These are phyloP conservation scores for Tyrannus savana DNA, from an alignment of 2,113 vertebrate genomes.

Conservation along the genomic window DNA sequence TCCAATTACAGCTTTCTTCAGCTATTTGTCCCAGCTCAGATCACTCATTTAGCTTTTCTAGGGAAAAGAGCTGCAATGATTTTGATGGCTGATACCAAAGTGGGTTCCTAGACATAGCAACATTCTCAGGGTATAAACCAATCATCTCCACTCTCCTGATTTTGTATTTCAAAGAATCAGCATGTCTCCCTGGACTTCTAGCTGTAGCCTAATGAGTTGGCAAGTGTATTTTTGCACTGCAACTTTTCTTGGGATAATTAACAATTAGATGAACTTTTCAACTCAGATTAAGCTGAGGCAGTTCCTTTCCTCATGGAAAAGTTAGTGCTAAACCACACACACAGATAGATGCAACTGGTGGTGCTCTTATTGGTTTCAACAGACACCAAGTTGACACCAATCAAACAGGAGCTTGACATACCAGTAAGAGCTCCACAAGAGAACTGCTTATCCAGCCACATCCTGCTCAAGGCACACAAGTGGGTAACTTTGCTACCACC, in stretches of 20 bases:
- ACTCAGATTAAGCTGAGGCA: neutral
- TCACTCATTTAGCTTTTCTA: neutral
- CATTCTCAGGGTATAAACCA: neutral
- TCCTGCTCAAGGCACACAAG: neutral
- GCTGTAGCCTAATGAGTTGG: conserved; percentile 4
- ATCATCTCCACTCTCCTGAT: neutral
- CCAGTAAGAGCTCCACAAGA: neutral
- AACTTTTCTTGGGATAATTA: conserved; percentile 17
- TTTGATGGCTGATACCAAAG: neutral
- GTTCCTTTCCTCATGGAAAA: neutral
- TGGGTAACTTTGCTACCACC: neutral
- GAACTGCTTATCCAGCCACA: neutral
- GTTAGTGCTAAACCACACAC: neutral
- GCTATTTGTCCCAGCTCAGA: neutral
- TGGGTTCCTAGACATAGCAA: neutral
- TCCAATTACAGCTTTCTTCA: neutral
- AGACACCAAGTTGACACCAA: neutral
- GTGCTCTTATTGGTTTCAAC: neutral
- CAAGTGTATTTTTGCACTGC: neutral
- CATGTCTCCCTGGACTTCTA: neutral
- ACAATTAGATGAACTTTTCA: neutral
- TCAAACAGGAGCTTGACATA: neutral
- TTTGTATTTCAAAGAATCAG: conserved; percentile 24
- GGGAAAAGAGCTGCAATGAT: neutral
- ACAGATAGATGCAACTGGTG: neutral